These are phyloP conservation scores for Elmis aenea DNA, from an alignment of 2,888 invertebrate genomes.

Conservation along the genomic window DNA sequence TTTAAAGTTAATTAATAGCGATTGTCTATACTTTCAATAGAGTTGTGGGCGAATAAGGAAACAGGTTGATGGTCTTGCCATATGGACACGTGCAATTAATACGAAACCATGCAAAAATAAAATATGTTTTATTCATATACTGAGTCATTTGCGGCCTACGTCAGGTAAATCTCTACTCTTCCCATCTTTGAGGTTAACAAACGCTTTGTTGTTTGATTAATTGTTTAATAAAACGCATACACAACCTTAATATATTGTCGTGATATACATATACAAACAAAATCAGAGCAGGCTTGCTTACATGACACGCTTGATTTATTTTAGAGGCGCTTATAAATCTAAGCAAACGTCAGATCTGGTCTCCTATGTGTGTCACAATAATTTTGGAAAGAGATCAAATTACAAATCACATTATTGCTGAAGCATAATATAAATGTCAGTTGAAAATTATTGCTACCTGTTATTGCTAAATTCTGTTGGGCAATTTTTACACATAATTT, in stretches of 20 bases:
- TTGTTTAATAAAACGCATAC: slow-evolving; percentile 12
- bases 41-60: slow-evolving; percentile 18
- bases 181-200: slow-evolving; percentile 17
- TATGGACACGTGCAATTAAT: slow-evolving; percentile 21
- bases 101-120: slow-evolving; percentile 20
- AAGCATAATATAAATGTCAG: too few relatives aligned
- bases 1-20: too few relatives aligned
- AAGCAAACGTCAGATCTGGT: too few relatives aligned
- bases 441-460: too few relatives aligned
- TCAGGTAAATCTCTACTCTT: slow-evolving; percentile 19
- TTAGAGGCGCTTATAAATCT: too few relatives aligned
- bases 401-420: too few relatives aligned
- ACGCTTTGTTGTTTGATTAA: slow-evolving; percentile 19
- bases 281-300: slow-evolving; percentile 9
- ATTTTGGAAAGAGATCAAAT: too few relatives aligned
- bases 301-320: too few relatives aligned
- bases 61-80: slow-evolving; percentile 17
- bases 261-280: slow-evolving; percentile 8
- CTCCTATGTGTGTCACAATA: too few relatives aligned
- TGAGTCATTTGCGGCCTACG: slow-evolving; percentile 24
- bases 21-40: too few relatives aligned
- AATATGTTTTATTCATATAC: slow-evolving; percentile 22
- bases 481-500: too few relatives aligned
- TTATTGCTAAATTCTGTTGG: too few relatives aligned
- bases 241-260: slow-evolving; percentile 9